Percentiles rank a stretch among this genome's conserved stretches.
phyloP scores from a whole-genome alignment of 2,797 vertebrate species.

The Trichosurus vulpecula region DNA sequence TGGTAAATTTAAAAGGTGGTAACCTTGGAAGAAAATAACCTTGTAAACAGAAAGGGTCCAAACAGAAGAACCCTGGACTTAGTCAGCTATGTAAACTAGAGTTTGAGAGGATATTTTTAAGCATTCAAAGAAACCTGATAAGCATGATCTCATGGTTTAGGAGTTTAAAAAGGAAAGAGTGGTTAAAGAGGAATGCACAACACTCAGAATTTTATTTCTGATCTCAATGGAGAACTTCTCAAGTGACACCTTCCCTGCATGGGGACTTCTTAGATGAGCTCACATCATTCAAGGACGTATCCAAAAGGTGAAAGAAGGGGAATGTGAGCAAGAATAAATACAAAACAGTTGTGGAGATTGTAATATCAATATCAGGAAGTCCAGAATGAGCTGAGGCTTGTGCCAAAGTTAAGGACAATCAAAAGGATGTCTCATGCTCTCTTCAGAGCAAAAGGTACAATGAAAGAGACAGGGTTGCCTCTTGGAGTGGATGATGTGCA shows the following conservation, averaged over 20 bases:
- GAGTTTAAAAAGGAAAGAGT: not conserved
- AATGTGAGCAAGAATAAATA: not conserved
- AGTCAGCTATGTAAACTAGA: not conserved
- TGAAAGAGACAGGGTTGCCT: not conserved
- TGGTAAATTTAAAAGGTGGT: not conserved
- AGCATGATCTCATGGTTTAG: not conserved
- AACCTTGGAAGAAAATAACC: not conserved
- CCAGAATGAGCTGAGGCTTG: not conserved
- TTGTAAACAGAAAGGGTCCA: not conserved
- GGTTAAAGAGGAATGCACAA: not conserved
- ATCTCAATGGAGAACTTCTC: not conserved
- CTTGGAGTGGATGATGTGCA: not conserved
- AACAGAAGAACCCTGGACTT: not conserved
- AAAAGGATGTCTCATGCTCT: not conserved
- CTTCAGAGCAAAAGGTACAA: not conserved
- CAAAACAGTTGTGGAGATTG: not conserved
- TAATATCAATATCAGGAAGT: not conserved
- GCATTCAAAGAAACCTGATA: not conserved
- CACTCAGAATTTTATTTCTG: not conserved
- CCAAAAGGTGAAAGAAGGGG: not conserved
- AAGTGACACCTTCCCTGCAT: not conserved
- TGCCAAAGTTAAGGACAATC: not conserved
- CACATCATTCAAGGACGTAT: not conserved
- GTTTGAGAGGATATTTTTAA: not conserved
- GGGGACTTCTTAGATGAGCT: not conserved